phyloP scores from a whole-genome alignment of 2,113 vertebrate genomes.

The Menura novaehollandiae region DNA sequence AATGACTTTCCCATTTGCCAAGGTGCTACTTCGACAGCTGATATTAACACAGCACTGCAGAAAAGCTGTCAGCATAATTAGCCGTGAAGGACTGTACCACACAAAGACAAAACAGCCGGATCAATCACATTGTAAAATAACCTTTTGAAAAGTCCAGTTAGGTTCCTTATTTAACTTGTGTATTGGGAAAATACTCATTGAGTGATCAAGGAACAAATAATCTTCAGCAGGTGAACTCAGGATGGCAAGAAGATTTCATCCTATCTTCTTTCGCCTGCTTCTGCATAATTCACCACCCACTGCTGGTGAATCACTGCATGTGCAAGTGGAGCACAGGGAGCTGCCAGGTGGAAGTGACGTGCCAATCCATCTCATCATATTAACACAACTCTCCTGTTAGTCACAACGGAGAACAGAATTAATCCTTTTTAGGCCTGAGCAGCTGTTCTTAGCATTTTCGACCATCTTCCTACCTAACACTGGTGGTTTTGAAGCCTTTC shows the following conservation, averaged over 20 bases:
- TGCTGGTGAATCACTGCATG: constrained; percentile 56
- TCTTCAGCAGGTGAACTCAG: not conserved
- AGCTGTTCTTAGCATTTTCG: not conserved
- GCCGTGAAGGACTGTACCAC: not conserved
- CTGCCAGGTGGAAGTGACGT: constrained; percentile 32
- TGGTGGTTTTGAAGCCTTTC: not conserved
- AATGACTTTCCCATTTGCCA: constrained; percentile 14
- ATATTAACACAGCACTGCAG: not conserved
- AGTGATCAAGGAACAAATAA: not conserved
- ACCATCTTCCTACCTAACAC: not conserved
- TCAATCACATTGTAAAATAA: not conserved
- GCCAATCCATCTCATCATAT: not conserved
- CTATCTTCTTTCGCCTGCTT: not conserved
- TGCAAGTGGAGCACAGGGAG: constrained; percentile 30
- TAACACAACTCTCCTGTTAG: constrained; percentile 24
- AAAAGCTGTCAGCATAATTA: not conserved
- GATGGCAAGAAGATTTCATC: not conserved
- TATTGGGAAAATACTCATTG: not conserved
- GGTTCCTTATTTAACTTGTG: not conserved
- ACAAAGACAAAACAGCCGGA: not conserved
- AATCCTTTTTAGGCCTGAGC: not conserved
- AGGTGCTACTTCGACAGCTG: not conserved
- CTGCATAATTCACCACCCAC: constrained; percentile 50
- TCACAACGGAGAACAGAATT: constrained; percentile 1
- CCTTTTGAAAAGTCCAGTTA: not conserved